Evolutionary conservation across 2,797 vertebrate genomes (phyloP).

Genomic region (Silurus aristotelis): DNA sequence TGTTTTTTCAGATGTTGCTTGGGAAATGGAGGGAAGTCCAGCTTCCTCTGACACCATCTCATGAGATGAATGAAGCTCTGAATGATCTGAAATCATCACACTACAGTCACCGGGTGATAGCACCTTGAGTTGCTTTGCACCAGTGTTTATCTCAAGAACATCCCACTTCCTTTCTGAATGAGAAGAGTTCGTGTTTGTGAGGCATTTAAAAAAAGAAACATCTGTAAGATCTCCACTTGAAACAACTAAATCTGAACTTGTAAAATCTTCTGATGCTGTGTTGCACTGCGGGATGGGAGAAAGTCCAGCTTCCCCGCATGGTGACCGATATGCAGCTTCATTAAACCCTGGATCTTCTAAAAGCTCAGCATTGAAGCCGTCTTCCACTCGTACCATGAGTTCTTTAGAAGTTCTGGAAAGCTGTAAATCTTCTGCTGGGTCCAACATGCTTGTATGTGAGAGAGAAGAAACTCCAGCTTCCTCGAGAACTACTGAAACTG

Average conservation of each 20-base stretch:
- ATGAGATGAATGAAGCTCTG: background rate
- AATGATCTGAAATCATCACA: background rate
- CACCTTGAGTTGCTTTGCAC: background rate
- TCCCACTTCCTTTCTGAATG: background rate
- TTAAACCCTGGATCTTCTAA: conserved; percentile 11
- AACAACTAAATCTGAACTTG: background rate
- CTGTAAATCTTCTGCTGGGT: background rate
- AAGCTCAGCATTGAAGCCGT: conserved; percentile 9
- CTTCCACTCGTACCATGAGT: background rate
- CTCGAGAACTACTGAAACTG: background rate
- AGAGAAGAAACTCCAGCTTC: conserved; percentile 50
- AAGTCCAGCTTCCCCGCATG: conserved; percentile 47
- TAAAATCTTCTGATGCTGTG: background rate
- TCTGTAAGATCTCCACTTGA: background rate
- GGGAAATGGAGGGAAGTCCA: background rate
- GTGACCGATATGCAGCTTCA: conserved; percentile 1
- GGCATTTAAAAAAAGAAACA: background rate
- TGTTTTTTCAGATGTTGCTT: background rate
- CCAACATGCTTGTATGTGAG: background rate
- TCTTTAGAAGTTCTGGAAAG: background rate
- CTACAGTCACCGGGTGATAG: background rate
- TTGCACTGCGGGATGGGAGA: background rate
- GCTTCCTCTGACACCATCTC: conserved; percentile 1
- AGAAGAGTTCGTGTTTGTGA: background rate
- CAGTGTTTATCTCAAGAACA: conserved; percentile 2